phyloP scores from a whole-genome alignment of 2,797 vertebrate species.

The Tokudaia muenninki region DNA sequence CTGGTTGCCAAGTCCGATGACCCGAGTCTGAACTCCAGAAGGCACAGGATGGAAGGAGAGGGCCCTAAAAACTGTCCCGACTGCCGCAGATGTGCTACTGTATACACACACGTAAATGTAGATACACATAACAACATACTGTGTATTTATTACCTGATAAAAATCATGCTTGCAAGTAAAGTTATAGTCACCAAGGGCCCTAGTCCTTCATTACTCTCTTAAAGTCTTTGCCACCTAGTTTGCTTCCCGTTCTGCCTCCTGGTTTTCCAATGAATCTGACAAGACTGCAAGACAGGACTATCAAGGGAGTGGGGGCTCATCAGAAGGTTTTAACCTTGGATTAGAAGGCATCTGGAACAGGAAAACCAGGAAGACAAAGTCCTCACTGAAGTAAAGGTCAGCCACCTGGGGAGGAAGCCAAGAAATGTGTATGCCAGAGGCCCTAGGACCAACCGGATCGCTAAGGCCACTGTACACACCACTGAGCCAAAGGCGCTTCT shows the following conservation, averaged over 20 bases:
- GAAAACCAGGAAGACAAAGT: slow-evolving; percentile 58
- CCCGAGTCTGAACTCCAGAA: not conserved
- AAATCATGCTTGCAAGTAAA: slow-evolving; percentile 20
- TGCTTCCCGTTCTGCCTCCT: not conserved
- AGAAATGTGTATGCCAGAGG: not conserved
- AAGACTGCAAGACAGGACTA: slow-evolving; percentile 15
- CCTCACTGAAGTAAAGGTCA: slow-evolving; percentile 64
- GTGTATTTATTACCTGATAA: not conserved
- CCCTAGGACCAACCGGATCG: not conserved
- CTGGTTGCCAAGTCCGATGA: not conserved
- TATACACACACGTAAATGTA: not conserved
- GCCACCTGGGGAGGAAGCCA: not conserved
- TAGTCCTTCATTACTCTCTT: not conserved
- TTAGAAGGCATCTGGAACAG: slow-evolving; percentile 79
- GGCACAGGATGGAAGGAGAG: not conserved
- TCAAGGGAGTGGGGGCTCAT: slow-evolving; percentile 62
- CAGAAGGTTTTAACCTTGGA: slow-evolving; percentile 72
- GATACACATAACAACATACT: not conserved
- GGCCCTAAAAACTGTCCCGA: not conserved
- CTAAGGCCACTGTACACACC: not conserved
- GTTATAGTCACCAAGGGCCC: not conserved
- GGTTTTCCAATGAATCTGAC: slow-evolving; percentile 63
- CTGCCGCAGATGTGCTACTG: no score
- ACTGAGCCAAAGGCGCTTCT: not conserved
- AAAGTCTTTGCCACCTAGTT: slow-evolving; percentile 13